A percentile compares a stretch with the other conserved stretches of the same genome.
These are phyloP conservation scores for Premnoplex brunnescens DNA, from an alignment of 2,797 vertebrate species.

Conservation along the genomic window DNA sequence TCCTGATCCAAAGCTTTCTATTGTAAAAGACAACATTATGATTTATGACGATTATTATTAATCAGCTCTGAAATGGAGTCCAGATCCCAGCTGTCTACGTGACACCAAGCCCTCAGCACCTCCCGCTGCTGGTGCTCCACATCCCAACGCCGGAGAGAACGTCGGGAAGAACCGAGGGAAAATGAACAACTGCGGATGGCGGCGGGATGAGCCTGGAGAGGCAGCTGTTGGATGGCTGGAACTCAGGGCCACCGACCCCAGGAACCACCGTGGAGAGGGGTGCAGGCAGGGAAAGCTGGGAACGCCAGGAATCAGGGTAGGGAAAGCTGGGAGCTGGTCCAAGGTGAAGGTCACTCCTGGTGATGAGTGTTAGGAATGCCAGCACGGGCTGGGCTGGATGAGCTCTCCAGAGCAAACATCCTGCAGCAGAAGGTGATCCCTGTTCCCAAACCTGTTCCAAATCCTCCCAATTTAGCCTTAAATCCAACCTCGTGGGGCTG, in stretches of 20 bases:
- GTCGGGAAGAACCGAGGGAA: background rate
- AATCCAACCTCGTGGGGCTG: background rate
- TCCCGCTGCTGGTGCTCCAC: accelerated
- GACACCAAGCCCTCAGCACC: accelerated
- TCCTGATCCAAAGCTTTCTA: background rate
- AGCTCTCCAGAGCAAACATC: background rate
- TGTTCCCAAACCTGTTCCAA: background rate
- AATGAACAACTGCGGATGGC: accelerated
- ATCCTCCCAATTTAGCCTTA: background rate
- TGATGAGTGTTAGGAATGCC: accelerated
- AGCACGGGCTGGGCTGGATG: background rate
- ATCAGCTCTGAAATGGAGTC: background rate
- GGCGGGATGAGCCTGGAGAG: accelerated
- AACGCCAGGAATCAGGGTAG: background rate
- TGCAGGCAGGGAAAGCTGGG: background rate
- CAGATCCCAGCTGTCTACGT: background rate
- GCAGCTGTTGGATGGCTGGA: accelerated
- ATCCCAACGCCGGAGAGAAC: accelerated
- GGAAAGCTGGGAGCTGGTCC: background rate
- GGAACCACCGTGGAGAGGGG: accelerated
- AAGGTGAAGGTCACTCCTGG: accelerated
- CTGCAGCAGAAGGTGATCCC: background rate
- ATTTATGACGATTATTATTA: background rate
- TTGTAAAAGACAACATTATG: background rate
- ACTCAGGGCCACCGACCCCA: background rate